Evolutionary conservation across 2,797 vertebrate genomes (phyloP).

Genomic region (Etheostoma nigrum): DNA sequence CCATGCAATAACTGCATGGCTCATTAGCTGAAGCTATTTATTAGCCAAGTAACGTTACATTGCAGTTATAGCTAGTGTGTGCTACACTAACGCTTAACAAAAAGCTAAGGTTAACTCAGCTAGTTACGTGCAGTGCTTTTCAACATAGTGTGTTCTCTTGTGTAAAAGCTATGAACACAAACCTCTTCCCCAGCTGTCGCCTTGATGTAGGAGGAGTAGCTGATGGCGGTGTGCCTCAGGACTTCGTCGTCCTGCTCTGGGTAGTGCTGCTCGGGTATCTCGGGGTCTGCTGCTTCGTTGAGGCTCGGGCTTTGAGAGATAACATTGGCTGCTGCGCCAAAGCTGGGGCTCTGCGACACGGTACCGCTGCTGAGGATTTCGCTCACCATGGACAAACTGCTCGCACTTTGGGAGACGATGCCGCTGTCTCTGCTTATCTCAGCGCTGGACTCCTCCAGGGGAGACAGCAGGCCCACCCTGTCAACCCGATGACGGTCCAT

Average conservation of each 20-base stretch:
- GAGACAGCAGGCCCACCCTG: slow-evolving; percentile 83
- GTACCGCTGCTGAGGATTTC: slow-evolving; percentile 86
- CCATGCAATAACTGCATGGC: neutral
- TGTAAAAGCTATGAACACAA: neutral
- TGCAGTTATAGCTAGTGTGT: neutral
- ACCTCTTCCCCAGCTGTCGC: slow-evolving; percentile 88
- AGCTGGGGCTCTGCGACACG: slow-evolving; percentile 94
- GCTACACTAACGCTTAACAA: neutral
- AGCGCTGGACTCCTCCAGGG: slow-evolving; percentile 79
- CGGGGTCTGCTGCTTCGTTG: slow-evolving; percentile 53
- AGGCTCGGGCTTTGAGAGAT: slow-evolving; percentile 76
- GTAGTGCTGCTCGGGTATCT: slow-evolving; percentile 51
- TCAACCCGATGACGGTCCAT: slow-evolving; percentile 84
- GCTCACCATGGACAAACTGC: slow-evolving; percentile 90
- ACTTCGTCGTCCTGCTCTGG: slow-evolving; percentile 79
- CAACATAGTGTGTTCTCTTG: neutral
- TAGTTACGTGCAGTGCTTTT: neutral
- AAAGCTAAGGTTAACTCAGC: slow-evolving; percentile 22
- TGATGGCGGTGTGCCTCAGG: slow-evolving; percentile 77
- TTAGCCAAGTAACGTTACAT: neutral
- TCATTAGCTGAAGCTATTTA: neutral
- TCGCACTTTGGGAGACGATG: slow-evolving; percentile 93
- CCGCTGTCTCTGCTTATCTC: slow-evolving; percentile 91
- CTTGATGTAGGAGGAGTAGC: slow-evolving; percentile 87
- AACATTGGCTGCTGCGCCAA: slow-evolving; percentile 83